These are phyloP conservation scores for Argynnis bischoffii DNA, from an alignment of 2,888 invertebrate species.

Conservation along the genomic window DNA sequence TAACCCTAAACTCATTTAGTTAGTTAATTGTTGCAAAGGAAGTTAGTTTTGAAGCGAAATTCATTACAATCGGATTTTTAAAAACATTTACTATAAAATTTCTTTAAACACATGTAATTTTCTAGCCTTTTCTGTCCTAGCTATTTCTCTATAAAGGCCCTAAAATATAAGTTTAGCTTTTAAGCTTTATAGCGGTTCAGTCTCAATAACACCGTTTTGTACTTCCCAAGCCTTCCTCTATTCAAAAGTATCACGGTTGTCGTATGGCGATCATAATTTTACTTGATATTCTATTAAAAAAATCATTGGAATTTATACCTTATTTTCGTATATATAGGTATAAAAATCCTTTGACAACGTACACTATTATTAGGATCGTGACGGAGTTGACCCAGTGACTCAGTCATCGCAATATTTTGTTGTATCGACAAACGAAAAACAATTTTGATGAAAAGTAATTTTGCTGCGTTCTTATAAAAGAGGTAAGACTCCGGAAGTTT, in stretches of 20 bases:
- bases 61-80: background rate
- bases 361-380: conserved; percentile 31
- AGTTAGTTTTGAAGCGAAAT: conserved; percentile 3
- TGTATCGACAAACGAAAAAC: conserved; percentile 25
- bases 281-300: conserved; percentile 25
- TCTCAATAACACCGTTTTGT: conserved; percentile 30
- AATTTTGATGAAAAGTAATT: conserved; percentile 19
- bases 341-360: background rate
- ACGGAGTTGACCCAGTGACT: conserved; percentile 34
- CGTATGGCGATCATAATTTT: conserved; percentile 35
- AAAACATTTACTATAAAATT: background rate
- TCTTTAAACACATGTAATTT: background rate
- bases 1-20: conserved; percentile 14
- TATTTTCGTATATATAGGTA: fast-evolving
- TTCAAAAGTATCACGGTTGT: conserved; percentile 29
- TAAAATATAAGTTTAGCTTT: conserved; percentile 17
- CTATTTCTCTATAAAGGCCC: background rate
- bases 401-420: conserved; percentile 32
- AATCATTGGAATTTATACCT: conserved; percentile 1
- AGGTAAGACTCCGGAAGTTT: background rate
- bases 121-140: background rate
- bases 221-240: conserved; percentile 25
- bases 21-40: conserved; percentile 13
- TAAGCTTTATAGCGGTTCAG: conserved; percentile 9
- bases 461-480: conserved; percentile 2